These are phyloP conservation scores for Platichthys flesus DNA, from an alignment of 2,113 vertebrate species.

Conservation along the genomic window DNA sequence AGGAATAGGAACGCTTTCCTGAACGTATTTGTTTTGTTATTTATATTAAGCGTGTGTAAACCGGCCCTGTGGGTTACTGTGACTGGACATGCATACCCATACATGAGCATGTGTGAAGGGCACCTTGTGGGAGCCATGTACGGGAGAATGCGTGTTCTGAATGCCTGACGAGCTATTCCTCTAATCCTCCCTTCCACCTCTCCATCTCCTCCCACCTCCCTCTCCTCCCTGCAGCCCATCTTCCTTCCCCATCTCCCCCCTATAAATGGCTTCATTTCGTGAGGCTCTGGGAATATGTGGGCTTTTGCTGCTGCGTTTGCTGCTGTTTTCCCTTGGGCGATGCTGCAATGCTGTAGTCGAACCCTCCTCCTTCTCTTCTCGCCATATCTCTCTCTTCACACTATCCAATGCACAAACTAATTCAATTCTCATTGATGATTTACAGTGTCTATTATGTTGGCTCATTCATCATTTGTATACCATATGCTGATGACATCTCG, in stretches of 20 bases:
- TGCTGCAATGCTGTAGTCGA: slow-evolving; percentile 46
- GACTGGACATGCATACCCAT: slow-evolving; percentile 31
- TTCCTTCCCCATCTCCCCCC: slow-evolving; percentile 43
- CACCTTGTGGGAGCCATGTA: slow-evolving; percentile 74
- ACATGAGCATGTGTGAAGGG: slow-evolving; percentile 71
- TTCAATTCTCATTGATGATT: slow-evolving; percentile 51
- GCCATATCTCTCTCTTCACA: slow-evolving; percentile 15
- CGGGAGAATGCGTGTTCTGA: slow-evolving; percentile 67
- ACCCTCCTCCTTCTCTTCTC: slow-evolving; percentile 12
- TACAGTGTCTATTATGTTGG: slow-evolving; percentile 27
- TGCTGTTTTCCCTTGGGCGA: slow-evolving; percentile 39
- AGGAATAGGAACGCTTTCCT: slow-evolving; percentile 25
- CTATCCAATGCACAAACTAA: slow-evolving; percentile 29
- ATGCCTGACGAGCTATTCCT: slow-evolving; percentile 71
- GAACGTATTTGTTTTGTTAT: not conserved
- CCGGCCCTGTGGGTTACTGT: not conserved
- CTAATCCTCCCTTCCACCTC: slow-evolving; percentile 73
- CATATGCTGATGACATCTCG: slow-evolving; percentile 25
- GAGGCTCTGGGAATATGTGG: slow-evolving; percentile 56
- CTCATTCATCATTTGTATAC: slow-evolving; percentile 47
- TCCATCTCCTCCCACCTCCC: slow-evolving; percentile 65
- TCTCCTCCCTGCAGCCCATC: slow-evolving; percentile 58
- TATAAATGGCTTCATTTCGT: slow-evolving; percentile 74
- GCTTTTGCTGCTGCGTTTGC: slow-evolving; percentile 49
- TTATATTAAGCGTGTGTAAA: not conserved